phyloP scores from a whole-genome alignment of 2,113 vertebrate genomes.

The Hippocampus guttulatus region DNA sequence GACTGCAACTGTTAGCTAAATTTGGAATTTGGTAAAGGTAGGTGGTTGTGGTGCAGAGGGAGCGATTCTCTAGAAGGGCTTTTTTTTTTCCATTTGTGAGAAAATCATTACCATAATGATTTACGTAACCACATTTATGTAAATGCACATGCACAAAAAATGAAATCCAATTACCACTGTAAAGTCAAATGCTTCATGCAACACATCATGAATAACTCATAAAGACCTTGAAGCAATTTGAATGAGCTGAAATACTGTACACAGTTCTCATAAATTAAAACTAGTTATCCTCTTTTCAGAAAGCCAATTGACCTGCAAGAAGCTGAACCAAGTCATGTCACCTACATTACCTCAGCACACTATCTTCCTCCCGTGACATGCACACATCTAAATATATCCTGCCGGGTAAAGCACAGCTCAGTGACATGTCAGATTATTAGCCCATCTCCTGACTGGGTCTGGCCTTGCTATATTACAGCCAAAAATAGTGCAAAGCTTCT shows the following conservation, averaged over 20 bases:
- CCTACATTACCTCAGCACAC: slow-evolving; percentile 3
- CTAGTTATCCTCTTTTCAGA: background rate
- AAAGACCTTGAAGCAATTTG: background rate
- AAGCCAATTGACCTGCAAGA: slow-evolving; percentile 3
- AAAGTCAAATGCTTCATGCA: background rate
- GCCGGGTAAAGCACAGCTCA: slow-evolving; percentile 29
- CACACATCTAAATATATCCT: slow-evolving; percentile 51
- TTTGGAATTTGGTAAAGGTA: slow-evolving; percentile 4
- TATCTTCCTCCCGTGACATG: slow-evolving; percentile 8
- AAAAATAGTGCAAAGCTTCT: slow-evolving; percentile 8
- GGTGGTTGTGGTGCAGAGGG: background rate
- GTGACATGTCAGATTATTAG: slow-evolving; percentile 50
- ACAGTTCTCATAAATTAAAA: background rate
- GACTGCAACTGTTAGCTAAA: slow-evolving; percentile 8
- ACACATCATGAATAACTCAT: background rate
- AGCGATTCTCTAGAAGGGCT: background rate
- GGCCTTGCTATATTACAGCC: slow-evolving; percentile 22
- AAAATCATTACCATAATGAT: slow-evolving; percentile 3
- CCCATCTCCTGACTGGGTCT: slow-evolving; percentile 23
- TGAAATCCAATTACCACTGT: slow-evolving; percentile 7
- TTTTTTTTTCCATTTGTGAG: background rate
- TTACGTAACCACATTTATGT: background rate
- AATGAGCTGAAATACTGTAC: background rate
- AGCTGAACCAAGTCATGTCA: slow-evolving; percentile 11
- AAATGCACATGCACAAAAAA: background rate